Evolutionary conservation across 2,797 vertebrate species (phyloP).

Genomic region (Ptychadena robeensis): DNA sequence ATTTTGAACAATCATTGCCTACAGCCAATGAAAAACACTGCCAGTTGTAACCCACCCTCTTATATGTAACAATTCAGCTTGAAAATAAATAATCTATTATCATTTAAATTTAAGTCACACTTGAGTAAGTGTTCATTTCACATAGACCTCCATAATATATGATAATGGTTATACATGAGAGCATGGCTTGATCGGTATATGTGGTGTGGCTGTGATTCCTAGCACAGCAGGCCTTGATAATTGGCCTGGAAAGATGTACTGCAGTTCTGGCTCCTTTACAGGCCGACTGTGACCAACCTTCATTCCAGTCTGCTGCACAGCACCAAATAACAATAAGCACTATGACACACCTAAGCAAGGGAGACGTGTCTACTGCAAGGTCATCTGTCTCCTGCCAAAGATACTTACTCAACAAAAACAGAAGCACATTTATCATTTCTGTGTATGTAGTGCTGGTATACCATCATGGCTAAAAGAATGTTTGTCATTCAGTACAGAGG

Average conservation of each 20-base stretch:
- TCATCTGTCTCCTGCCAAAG: neutral
- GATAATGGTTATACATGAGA: too few relatives aligned
- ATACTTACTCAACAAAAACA: neutral
- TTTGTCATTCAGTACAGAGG: too few relatives aligned
- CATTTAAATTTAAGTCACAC: too few relatives aligned
- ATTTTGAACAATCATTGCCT: too few relatives aligned
- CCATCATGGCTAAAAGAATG: too few relatives aligned
- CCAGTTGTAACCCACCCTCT: too few relatives aligned
- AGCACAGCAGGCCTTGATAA: neutral
- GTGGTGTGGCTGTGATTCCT: neutral
- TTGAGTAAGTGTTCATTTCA: too few relatives aligned
- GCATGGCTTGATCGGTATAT: too few relatives aligned
- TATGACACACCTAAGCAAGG: constrained; percentile 16
- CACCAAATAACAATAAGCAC: constrained; percentile 28
- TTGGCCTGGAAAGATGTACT: constrained; percentile 29
- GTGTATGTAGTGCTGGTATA: neutral
- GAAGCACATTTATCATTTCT: neutral
- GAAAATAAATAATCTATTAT: too few relatives aligned
- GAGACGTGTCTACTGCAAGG: neutral
- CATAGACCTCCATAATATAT: too few relatives aligned
- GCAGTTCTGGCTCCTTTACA: constrained; percentile 38
- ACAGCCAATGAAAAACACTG: too few relatives aligned
- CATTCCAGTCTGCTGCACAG: constrained; percentile 48
- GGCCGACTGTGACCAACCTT: constrained; percentile 1
- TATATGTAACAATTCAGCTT: too few relatives aligned